These are phyloP conservation scores for Triops longicaudatus DNA, from an alignment of 1,140 invertebrate species.

Conservation along the genomic window DNA sequence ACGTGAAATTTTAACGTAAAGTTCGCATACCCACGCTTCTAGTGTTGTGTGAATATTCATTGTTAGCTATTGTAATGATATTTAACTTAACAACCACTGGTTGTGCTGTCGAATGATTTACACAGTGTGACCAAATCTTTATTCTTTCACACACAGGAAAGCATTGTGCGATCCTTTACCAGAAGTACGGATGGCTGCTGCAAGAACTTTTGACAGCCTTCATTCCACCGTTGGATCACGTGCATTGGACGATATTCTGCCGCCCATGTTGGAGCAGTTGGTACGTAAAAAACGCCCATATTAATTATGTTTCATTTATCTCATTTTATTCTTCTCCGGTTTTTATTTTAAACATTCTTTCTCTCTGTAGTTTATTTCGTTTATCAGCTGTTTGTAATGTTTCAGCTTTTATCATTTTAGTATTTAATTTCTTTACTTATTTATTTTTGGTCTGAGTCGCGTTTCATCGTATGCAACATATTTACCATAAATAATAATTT, in stretches of 20 bases:
- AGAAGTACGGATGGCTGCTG: constrained; percentile 87
- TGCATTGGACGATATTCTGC: constrained; percentile 95
- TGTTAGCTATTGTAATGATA: no score
- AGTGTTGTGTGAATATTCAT: no score
- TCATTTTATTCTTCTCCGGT: no score
- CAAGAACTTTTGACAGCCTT: constrained; percentile 91
- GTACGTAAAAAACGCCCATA: constrained; percentile 37
- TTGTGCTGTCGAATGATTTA: background rate
- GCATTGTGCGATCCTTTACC: constrained; percentile 87
- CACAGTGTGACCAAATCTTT: background rate
- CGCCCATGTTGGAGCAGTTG: constrained; percentile 75
- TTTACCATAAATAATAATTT: constrained; percentile 25
- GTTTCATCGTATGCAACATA: constrained; percentile 18
- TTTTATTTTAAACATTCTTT: no score
- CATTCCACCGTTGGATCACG: constrained; percentile 87
- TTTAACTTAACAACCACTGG: no score
- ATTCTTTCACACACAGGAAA: constrained; percentile 47
- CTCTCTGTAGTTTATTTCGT: no score
- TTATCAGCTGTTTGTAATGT: no score
- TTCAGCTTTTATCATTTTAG: no score
- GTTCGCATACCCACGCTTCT: no score
- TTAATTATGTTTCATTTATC: no score
- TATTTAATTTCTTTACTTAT: background rate
- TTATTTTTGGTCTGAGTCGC: background rate
- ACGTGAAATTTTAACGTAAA: background rate